phyloP scores from a whole-genome alignment of 2,113 vertebrate genomes.

The Labeo catla region DNA sequence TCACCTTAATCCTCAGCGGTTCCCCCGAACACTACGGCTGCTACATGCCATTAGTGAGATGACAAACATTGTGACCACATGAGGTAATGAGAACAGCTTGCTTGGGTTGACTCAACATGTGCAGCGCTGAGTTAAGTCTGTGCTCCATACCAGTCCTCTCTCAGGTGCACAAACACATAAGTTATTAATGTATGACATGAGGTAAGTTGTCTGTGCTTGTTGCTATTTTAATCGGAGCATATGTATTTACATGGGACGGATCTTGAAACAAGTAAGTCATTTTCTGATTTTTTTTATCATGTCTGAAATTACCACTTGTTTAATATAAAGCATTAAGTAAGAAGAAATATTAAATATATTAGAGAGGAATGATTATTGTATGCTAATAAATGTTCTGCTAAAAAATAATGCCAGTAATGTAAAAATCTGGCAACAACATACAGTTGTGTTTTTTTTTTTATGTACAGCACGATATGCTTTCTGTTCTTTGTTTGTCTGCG shows the following conservation, averaged over 20 bases:
- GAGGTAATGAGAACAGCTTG: slow-evolving; percentile 74
- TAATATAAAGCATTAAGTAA: neutral
- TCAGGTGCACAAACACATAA: slow-evolving; percentile 42
- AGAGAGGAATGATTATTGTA: neutral
- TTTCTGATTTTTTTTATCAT: neutral
- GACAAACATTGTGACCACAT: slow-evolving; percentile 73
- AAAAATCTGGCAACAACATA: neutral
- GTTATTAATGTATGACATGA: slow-evolving; percentile 56
- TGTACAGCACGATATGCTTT: neutral
- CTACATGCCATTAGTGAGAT: slow-evolving; percentile 73
- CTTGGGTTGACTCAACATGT: slow-evolving; percentile 65
- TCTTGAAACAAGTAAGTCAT: neutral
- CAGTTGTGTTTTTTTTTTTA: neutral
- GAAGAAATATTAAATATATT: neutral
- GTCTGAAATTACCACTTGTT: neutral
- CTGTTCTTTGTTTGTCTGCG: neutral
- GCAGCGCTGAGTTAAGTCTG: slow-evolving; percentile 50
- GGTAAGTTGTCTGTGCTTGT: slow-evolving; percentile 60
- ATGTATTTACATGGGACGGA: neutral
- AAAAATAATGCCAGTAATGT: neutral
- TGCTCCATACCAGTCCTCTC: slow-evolving; percentile 56
- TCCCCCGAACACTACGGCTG: slow-evolving; percentile 64
- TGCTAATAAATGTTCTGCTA: neutral
- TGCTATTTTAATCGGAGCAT: slow-evolving; percentile 6
- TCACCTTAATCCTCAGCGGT: slow-evolving; percentile 72